These are phyloP conservation scores for Epizoanthus illoricatus DNA, from an alignment of 92 coral and sea anemone genomes.

Conservation along the genomic window DNA sequence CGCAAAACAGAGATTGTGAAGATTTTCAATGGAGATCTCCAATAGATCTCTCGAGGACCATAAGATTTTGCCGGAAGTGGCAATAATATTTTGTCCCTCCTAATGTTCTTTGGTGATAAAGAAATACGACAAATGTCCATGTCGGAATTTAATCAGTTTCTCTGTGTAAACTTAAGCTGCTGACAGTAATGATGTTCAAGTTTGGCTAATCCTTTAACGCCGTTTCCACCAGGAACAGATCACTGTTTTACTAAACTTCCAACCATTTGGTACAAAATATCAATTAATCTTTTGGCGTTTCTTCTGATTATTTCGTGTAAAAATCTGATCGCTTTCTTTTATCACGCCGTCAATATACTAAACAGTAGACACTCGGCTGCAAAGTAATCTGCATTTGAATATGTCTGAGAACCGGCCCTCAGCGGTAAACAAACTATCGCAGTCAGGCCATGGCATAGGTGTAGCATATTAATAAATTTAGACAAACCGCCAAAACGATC, in stretches of 20 bases:
- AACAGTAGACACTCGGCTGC: background rate
- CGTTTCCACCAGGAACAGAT: slow-evolving; percentile 1
- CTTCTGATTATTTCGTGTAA: slow-evolving; percentile 3
- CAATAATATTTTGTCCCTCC: slow-evolving; percentile 12
- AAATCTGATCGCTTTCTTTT: slow-evolving; percentile 21
- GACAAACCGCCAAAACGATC: background rate
- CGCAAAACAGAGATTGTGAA: slow-evolving; percentile 13
- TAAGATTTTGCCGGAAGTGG: slow-evolving; percentile 37
- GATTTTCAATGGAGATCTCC: slow-evolving; percentile 30
- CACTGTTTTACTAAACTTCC: background rate
- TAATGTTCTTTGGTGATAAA: slow-evolving; percentile 32
- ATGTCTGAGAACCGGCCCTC: slow-evolving; percentile 15
- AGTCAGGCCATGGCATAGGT: background rate
- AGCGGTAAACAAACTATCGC: slow-evolving; percentile 23
- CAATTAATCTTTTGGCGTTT: background rate
- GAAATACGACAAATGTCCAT: slow-evolving; percentile 30
- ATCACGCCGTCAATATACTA: slow-evolving; percentile 22
- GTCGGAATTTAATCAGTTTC: slow-evolving; percentile 39
- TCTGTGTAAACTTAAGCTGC: slow-evolving; percentile 38
- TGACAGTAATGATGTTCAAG: slow-evolving; percentile 13
- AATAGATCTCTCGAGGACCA: slow-evolving; percentile 13
- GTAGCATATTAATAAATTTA: too few relatives aligned
- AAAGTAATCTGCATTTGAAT: slow-evolving; percentile 39
- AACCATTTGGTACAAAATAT: background rate
- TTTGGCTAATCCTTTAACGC: slow-evolving; percentile 24